Conservation (phyloP, 1,140 invertebrate genomes). For the Drosophila bipectinata region DNA sequence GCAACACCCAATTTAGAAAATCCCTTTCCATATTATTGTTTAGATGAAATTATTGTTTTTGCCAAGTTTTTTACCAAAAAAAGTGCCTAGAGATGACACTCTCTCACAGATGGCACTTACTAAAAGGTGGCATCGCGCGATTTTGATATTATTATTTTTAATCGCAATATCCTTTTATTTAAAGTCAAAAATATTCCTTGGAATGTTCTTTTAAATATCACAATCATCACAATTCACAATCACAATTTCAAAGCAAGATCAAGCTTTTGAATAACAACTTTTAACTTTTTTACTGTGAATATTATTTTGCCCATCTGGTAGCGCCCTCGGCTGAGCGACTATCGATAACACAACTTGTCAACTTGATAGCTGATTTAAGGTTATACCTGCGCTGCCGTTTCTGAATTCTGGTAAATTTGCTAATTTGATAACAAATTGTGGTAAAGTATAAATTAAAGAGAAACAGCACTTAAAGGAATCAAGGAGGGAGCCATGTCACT, state of each 20-base stretch:
- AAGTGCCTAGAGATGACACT: not conserved
- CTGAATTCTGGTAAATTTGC: constrained; percentile 62
- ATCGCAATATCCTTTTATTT: not conserved
- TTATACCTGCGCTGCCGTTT: constrained; percentile 64
- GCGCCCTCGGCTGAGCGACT: constrained; percentile 14
- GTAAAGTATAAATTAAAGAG: constrained; percentile 12
- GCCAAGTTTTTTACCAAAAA: constrained; percentile 1
- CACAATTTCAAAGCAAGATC: not conserved
- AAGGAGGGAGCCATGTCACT: not conserved
- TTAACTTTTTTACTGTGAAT: not conserved
- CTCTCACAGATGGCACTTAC: too few relatives aligned
- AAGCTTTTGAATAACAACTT: too few relatives aligned
- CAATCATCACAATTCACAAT: too few relatives aligned
- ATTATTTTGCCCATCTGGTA: constrained; percentile 12
- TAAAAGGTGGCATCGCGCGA: not conserved
- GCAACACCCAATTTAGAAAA: constrained; percentile 19
- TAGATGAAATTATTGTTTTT: not conserved
- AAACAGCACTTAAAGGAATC: too few relatives aligned
- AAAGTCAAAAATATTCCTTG: not conserved
- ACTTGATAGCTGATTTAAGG: constrained; percentile 79
- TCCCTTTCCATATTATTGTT: not conserved
- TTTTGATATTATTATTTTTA: not conserved
- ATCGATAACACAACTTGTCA: constrained; percentile 48
- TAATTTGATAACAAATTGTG: constrained; percentile 20
- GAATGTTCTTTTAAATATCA: not conserved